Conservation (phyloP, 2,113 vertebrate species). For the Eretmochelys imbricata region DNA sequence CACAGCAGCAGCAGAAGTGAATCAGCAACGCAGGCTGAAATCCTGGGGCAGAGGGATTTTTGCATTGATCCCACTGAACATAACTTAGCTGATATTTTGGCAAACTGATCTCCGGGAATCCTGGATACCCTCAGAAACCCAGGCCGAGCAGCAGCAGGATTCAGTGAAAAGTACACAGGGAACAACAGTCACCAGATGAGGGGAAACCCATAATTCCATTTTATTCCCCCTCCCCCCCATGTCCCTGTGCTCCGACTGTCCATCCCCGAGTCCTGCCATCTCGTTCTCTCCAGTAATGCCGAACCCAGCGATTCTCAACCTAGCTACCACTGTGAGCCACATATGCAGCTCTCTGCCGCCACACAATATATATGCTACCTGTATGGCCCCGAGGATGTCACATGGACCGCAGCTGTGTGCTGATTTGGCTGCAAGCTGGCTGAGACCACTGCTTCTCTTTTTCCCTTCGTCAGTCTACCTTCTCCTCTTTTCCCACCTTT, state of each 20-base stretch:
- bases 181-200: background rate
- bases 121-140: background rate
- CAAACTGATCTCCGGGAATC: background rate
- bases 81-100: background rate
- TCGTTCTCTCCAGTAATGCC: background rate
- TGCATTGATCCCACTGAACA: background rate
- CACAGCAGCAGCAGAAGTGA: background rate
- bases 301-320: too few relatives aligned
- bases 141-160: background rate
- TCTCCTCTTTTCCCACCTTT: background rate
- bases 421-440: too few relatives aligned
- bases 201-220: background rate
- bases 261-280: background rate
- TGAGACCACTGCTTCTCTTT: too few relatives aligned
- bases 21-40: background rate
- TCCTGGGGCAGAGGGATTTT: background rate
- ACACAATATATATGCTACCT: too few relatives aligned
- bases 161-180: background rate
- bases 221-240: background rate
- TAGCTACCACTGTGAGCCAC: too few relatives aligned
- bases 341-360: too few relatives aligned
- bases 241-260: background rate
- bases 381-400: too few relatives aligned
- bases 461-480: too few relatives aligned
- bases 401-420: too few relatives aligned